Base-by-base conservation (phyloP, 2,888 invertebrate genomes). In the Macropis europaea region DNA sequence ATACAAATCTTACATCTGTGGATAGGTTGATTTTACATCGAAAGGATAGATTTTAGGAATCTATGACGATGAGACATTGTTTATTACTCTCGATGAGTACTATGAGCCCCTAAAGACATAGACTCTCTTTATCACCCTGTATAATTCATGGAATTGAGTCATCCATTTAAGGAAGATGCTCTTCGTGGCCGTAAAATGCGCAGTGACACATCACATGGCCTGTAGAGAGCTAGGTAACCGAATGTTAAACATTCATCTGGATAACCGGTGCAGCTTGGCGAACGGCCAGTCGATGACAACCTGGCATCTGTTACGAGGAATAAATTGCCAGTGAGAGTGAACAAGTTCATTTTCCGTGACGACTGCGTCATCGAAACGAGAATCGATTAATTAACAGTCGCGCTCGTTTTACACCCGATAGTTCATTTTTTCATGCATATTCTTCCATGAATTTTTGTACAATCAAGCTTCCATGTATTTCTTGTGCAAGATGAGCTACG, bases 201-300 rank as follows among this genome's bases (percentile, higher is more conserved):
- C 59, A 24, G 30, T 32, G 36, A 50, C 43, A 19, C 26, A 22
- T 57, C n/a, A 17, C 11, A 4, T 13, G 26, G 30, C 30, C 13
- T 15, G n/a, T n/a, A 34, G 26, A 9, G 7, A 28, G 11, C 38
- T 6, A 26, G 26, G 11, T 13, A 40, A 15, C 11, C 30, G 24
- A 57, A 61, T 45, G 61, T 73, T 77, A 69, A 73, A 73, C 64
- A 47, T 62, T 54, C 40, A 48, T 56, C 13, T 26, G 30, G 38
- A 52, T n/a, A 59, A 36, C 19, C 17, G 9, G 5, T 19, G 26
- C 38, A 34, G 3, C 42, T n/a, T 60, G 62, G 60, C 43, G 19
- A 42, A 17, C 5, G 28, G 38, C 56, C 64, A 52, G 52, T 59
- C 62, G 32, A 53, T 34, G 77, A 63, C 40, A 50, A 48, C 30